Base-by-base conservation (phyloP, 2,797 vertebrate genomes). In the Myotis vivesi region DNA sequence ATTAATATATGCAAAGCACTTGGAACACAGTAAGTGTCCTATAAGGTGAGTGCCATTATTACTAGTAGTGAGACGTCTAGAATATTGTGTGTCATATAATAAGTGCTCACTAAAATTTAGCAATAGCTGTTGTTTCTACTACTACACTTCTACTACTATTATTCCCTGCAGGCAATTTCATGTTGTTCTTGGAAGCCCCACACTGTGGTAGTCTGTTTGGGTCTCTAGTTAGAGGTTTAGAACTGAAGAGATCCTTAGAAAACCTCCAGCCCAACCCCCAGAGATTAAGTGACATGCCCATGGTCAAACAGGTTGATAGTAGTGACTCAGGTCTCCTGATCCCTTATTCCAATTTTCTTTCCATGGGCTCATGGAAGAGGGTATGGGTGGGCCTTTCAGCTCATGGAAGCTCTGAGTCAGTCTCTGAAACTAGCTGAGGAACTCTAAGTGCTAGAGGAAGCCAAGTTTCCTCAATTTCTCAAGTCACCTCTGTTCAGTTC, bases 161-260 rank as follows among this genome's bases (percentile, higher is more conserved):
- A 16, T 64, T 92, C 82, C 93, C 33, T 82, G 55, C 79, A 86
- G 64, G 15, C 33, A 73, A 73, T 92, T 94, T 94, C 15, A 75
- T 46, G 36, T 92, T 87, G 66, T 87, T 20, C 71, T 73, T 77
- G 33, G 57, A 94, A 87, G 23, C 8, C 33, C 77, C 89, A 41
- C 38, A 33, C 22, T 79, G 19, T 88, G 33, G 53, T 71, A 25
- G 49, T 87, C 90, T 89, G 8, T 87, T 89, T 87, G 87, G 36
- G 30, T 94, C 55, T 91, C 90, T 38, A 94, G 28, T 25, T 92
- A 83, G 75, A 73, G n/a, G 36, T 81, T 95, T 94, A 89, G 59
- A 91, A 20, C 8, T 81, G 57, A 92, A 89, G 75, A 25, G n/a
- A 81, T 88, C 28, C 49, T 96, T 93, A 90, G 80, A 90, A 90